These are phyloP conservation scores for Centroberyx gerrardi DNA, from an alignment of 2,797 vertebrate species.

Conservation along the genomic window DNA sequence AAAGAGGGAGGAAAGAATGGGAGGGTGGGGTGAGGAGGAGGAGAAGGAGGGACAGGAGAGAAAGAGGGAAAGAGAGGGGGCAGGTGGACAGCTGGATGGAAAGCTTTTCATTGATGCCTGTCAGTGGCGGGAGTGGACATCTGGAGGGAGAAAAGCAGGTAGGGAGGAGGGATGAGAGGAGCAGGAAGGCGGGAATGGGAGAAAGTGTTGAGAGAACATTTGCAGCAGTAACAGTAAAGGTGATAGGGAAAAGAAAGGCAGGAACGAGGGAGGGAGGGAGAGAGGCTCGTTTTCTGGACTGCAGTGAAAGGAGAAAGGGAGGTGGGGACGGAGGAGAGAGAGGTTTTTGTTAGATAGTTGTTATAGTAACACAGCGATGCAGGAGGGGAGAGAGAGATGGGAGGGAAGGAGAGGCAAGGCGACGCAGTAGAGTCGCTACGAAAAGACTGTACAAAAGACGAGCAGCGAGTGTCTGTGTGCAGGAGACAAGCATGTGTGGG, in stretches of 20 bases:
- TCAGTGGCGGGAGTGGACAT: neutral
- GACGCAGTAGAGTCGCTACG: neutral
- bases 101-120: constrained; percentile 14
- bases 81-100: constrained; percentile 38
- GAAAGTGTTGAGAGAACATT: constrained; percentile 29
- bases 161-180: constrained; percentile 3
- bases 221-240: constrained; percentile 47
- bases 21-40: neutral
- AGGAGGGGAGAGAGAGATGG: constrained; percentile 32
- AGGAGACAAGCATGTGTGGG: constrained; percentile 25
- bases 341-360: constrained; percentile 62
- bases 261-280: constrained; percentile 24
- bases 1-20: neutral
- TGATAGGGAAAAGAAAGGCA: constrained; percentile 63
- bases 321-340: constrained; percentile 22
- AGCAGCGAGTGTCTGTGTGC: constrained; percentile 27
- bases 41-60: constrained; percentile 9
- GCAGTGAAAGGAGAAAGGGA: constrained; percentile 59
- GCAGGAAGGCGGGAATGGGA: constrained; percentile 19
- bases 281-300: constrained; percentile 57
- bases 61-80: constrained; percentile 23
- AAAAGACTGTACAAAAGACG: constrained; percentile 12
- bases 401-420: constrained; percentile 23
- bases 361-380: constrained; percentile 75
- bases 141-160: constrained; percentile 21